Conservation (phyloP, 2,797 vertebrate species). For the Pygocentrus nattereri region DNA sequence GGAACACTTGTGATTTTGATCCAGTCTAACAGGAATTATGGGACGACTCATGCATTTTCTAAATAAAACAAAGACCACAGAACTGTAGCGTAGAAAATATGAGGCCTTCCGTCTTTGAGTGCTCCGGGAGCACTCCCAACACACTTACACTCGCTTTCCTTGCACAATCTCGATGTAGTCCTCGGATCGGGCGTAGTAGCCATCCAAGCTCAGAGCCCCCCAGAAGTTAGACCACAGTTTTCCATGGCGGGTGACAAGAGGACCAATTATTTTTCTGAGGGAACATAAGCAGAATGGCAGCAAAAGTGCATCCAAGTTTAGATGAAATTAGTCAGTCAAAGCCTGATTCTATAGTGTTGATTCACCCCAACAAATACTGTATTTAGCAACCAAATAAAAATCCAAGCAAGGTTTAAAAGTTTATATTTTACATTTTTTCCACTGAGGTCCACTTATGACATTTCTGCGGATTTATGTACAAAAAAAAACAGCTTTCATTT, state of each 20-base stretch:
- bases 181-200: constrained; percentile 96
- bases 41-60: neutral
- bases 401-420: neutral
- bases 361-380: neutral
- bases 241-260: constrained; percentile 92
- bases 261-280: constrained; percentile 93
- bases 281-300: constrained; percentile 52
- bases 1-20: neutral
- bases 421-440: too few relatives aligned
- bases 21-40: neutral
- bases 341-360: too few relatives aligned
- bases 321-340: constrained; percentile 44
- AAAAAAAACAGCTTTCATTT: too few relatives aligned
- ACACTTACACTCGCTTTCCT: constrained; percentile 92
- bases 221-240: constrained; percentile 99
- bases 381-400: neutral
- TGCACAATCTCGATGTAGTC: constrained; percentile 98
- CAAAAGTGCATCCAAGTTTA: constrained; percentile 60
- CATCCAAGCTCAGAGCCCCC: constrained; percentile 94
- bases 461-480: neutral
- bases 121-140: constrained; percentile 21
- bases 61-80: constrained; percentile 2
- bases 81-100: neutral
- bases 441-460: too few relatives aligned
- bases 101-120: neutral